Base-by-base conservation (phyloP, 2,797 vertebrate genomes). In the Synaphobranchus kaupii region DNA sequence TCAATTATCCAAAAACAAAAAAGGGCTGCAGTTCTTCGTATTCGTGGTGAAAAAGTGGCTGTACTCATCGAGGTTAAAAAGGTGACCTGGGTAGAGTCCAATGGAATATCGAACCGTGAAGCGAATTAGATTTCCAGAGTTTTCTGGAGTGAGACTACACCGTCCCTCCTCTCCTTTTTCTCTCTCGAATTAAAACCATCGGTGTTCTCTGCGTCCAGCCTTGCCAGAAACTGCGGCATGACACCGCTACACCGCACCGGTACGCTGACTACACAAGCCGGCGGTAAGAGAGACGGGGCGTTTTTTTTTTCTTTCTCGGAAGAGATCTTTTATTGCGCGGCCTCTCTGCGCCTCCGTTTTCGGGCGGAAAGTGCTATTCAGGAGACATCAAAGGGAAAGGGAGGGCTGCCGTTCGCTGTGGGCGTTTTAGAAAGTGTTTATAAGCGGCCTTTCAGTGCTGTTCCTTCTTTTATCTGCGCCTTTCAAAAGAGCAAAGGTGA, bases 121-220 rank as follows among this genome's bases (percentile, higher is more conserved):
- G 44, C 34, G 58, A 48, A 82, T 71, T 71, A 13, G 20, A 81
- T 82, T 85, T 28, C 52, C 10, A 17, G 22, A n/a, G 58, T 28
- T 56, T 81, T 13, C 56, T 47, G 50, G 47, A 31, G 9, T 68
- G 56, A 63, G 17, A 63, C 39, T 25, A 25, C n/a, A 10, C 13
- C 39, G 25, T 48, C 39, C 56, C 68, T 66, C 82, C 52, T 60
- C 73, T 82, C 56, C 20, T 34, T 10, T 85, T 56, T 73, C 48
- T 60, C 50, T 71, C 63, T 71, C 47, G 44, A 78, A 48, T 52
- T 31, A 52, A 88, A 44, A 63, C 84, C 56, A n/a, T 86, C 50
- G 12, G 50, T 83, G 58, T 66, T 50, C 25, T 63, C 68, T 48
- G 34, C 44, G 20, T 34, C 71, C 20, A 25, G 60, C 44, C 28